A percentile compares a stretch with the other conserved stretches of the same genome.
Conservation (phyloP, 2,113 vertebrate genomes). For the Corythaixoides concolor region DNA sequence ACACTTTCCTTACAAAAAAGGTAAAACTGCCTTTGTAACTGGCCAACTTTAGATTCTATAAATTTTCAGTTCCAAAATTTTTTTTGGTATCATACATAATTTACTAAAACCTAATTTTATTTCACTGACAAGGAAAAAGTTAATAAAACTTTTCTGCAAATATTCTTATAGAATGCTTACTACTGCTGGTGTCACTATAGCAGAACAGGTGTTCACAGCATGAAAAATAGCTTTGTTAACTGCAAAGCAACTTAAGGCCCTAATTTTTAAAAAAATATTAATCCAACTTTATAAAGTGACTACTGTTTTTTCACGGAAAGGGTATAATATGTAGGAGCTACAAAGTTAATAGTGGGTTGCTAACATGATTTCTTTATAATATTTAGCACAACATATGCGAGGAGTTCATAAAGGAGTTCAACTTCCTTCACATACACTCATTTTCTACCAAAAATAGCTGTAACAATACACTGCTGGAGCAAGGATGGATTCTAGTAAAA, state of each 20-base stretch:
- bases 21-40: background rate
- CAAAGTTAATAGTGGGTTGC: background rate
- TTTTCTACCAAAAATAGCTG: slow-evolving; percentile 28
- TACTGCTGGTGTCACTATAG: background rate
- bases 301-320: background rate
- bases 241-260: background rate
- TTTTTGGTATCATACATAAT: background rate
- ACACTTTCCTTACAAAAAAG: background rate
- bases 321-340: background rate
- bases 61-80: background rate
- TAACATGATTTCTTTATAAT: slow-evolving; percentile 7
- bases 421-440: background rate
- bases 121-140: slow-evolving; percentile 27
- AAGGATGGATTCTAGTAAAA: background rate
- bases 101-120: background rate
- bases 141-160: background rate
- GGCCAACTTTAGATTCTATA: background rate
- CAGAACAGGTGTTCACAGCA: slow-evolving; percentile 19
- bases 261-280: background rate
- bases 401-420: background rate
- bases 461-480: background rate
- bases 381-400: background rate
- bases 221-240: slow-evolving; percentile 42
- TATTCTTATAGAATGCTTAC: background rate
- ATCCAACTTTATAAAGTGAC: slow-evolving; percentile 22